Base-by-base conservation (phyloP, 2,797 vertebrate species). In the Argyrosomus regius region DNA sequence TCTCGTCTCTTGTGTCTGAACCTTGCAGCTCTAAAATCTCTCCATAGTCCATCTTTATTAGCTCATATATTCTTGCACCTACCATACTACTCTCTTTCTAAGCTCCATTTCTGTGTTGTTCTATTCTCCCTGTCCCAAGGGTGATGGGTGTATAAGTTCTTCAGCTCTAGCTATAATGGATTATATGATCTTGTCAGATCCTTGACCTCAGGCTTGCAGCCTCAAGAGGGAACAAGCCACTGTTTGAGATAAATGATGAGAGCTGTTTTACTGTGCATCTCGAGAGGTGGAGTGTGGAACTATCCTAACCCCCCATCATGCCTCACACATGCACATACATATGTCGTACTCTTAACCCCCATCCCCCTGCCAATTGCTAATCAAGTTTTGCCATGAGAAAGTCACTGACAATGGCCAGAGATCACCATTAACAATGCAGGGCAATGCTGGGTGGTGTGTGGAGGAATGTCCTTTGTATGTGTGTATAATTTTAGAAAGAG, bases 341-440 rank as follows among this genome's bases (percentile, higher is more conserved):
- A 76, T 67, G 63, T 69, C 17, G 5, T 16, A n/a, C 22, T 75
- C 64, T 39, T 4, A 64, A 2, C 9, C 26, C 80, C 91, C 78
- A 83, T 77, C 87, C 87, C 88, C 85, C 90, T 73, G 64, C 31
- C 18, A 5, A 74, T 49, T 71, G 50, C 60, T 80, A 58, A 66
- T 82, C 77, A 85, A 78, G 78, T 76, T 71, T 57, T 58, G 20
- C 81, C 72, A 78, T 77, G 83, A 89, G 91, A 91, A 87, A 89
- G 85, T 83, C 86, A 57, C 46, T 64, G 73, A 93, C 91, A 93
- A 93, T 78, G 67, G 87, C 77, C 67, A 31, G 66, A 83, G 83
- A 85, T 69, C 88, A 74, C 14, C 67, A 6, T 73, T 54, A 80
- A 90, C 89, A 94, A 92, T 82, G 78, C 69, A 81, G 76, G 81